These are phyloP conservation scores for Xylocampa areola DNA, from an alignment of 2,888 invertebrate species.

Conservation along the genomic window DNA sequence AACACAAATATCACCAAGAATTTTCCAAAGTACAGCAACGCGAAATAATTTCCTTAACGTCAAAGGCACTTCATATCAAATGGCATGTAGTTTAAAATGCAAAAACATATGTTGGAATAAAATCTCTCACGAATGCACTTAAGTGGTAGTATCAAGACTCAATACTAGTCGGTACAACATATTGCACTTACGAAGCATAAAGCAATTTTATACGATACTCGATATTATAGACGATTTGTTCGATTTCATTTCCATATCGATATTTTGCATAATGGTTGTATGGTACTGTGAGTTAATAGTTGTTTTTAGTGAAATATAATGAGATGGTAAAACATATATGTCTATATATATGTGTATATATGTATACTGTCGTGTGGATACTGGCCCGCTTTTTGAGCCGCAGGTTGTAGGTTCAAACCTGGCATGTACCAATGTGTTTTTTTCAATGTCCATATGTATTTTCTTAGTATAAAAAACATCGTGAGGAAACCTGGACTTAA, in stretches of 20 bases:
- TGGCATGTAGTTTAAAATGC: conserved; percentile 1
- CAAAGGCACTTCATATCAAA: conserved; percentile 15
- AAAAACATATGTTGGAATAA: conserved; percentile 19
- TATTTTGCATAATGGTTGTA: conserved; percentile 21
- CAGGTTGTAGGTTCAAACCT: too few relatives aligned
- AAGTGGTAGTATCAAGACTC: conserved; percentile 8
- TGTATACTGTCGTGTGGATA: too few relatives aligned
- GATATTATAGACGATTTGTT: neutral
- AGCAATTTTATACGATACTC: conserved; percentile 20
- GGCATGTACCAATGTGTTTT: too few relatives aligned
- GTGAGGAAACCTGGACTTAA: too few relatives aligned
- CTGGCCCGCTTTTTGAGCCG: too few relatives aligned
- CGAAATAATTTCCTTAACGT: conserved; percentile 17
- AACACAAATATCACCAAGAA: neutral
- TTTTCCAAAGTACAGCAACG: neutral
- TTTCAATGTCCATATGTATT: too few relatives aligned
- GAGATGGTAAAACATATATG: too few relatives aligned
- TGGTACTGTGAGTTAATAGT: neutral
- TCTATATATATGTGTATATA: too few relatives aligned
- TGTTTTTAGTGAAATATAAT: too few relatives aligned
- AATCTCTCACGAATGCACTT: conserved; percentile 22
- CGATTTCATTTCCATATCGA: conserved; percentile 15
- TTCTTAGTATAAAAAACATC: too few relatives aligned
- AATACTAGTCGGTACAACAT: conserved; percentile 18
- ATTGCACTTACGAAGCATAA: conserved; percentile 22